Conservation (phyloP, 2,888 invertebrate genomes). For the Selenia dentaria region DNA sequence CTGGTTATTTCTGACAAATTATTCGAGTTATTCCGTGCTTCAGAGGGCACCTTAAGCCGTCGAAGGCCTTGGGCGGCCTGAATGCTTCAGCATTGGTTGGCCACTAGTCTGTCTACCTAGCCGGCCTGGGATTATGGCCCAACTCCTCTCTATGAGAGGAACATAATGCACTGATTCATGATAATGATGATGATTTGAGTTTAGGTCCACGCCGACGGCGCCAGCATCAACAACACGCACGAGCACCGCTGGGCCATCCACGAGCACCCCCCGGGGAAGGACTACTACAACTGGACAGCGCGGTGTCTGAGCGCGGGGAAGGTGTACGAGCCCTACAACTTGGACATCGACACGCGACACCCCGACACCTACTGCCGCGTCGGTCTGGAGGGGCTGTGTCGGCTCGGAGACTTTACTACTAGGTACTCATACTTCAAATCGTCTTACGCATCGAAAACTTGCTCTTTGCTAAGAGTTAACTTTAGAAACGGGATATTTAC, state of each 20-base stretch:
- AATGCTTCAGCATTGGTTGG: too few species aligned
- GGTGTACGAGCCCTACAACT: constrained; percentile 90
- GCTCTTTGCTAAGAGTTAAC: too few species aligned
- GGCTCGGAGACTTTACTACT: constrained; percentile 91
- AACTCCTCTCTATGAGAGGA: too few species aligned
- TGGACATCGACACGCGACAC: constrained; percentile 85
- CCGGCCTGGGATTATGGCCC: too few species aligned
- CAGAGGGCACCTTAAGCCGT: too few species aligned
- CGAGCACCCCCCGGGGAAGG: constrained; percentile 90
- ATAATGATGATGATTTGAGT: neutral
- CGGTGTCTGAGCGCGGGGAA: constrained; percentile 92
- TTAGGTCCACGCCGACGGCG: constrained; percentile 94
- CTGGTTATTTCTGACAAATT: too few species aligned
- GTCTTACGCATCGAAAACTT: too few species aligned
- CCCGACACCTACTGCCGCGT: constrained; percentile 84
- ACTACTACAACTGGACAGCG: constrained; percentile 96
- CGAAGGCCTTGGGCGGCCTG: too few species aligned
- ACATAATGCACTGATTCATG: too few species aligned
- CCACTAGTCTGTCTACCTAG: too few species aligned
- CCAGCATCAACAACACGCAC: constrained; percentile 89
- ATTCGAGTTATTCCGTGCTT: too few species aligned
- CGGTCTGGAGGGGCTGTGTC: constrained; percentile 85
- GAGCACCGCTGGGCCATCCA: constrained; percentile 94
- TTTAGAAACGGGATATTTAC: too few species aligned
- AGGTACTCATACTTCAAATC: constrained; percentile 50